Base-by-base conservation (phyloP, 1,140 invertebrate genomes). In the Sminthurides bifidus region DNA sequence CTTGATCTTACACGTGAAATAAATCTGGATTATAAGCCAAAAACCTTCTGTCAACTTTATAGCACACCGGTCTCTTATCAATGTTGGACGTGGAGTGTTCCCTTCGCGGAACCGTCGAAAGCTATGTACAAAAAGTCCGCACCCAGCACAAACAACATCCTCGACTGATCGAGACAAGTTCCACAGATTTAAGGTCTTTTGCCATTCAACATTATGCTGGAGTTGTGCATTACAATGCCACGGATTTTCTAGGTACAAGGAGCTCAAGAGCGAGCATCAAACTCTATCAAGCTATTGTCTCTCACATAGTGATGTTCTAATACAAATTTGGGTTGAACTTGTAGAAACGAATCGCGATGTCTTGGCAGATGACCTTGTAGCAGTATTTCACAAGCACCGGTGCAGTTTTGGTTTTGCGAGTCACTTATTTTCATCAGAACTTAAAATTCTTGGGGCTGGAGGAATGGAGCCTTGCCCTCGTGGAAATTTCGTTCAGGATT, bases 341-440 rank as follows among this genome's bases (percentile, higher is more conserved):
- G 15, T 17, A 79, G 87, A 91, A 61, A 91, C 87, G 0, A 96
- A 94, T 70, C 81, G 85, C 58, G 91, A 96, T 72, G 81, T 87
- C 4, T 82, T 95, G 17, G 85, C 88, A 5, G 90, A 94, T 69
- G 90, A 94, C 68, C 72, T 94, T 52, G 84, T 96, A 0, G 82
- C 84, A 2, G 87, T 92, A 0, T 94, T 96, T 71, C 88, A 93
- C 71, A 90, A 91, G 65, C 83, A 90, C 60, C 83, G 79, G 37
- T 95, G 91, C 69, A 91, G 88, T 66, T 95, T 95, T 72, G 91
- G 91, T 10, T 96, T 96, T 71, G 91, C 87, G 0, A 91, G 87
- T 3, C 90, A 94, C 70, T 73, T 96, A 0, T 96, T 95, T 70
- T 87, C 89, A 0, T 85, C 84, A 35, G 91, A 96, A 69, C 72